Evolutionary conservation across 2,113 vertebrate genomes (phyloP).

Genomic region (Rousettus leschenaultii): DNA sequence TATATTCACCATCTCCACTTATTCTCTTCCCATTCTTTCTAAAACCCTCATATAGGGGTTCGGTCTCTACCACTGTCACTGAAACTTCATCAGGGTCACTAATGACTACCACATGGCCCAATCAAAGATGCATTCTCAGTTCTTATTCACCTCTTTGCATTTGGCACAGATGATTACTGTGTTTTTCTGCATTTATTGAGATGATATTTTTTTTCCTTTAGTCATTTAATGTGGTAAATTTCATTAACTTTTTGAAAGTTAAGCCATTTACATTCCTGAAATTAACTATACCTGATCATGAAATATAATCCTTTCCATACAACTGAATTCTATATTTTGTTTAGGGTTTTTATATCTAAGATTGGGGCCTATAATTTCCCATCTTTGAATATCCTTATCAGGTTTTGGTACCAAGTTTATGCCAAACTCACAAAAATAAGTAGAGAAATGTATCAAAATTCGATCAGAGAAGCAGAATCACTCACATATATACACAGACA

Average conservation of each 20-base stretch:
- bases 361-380: neutral
- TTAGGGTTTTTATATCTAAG: neutral
- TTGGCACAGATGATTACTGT: neutral
- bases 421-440: neutral
- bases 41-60: neutral
- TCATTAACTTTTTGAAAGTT: neutral
- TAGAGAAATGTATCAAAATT: neutral
- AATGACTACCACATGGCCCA: neutral
- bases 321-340: neutral
- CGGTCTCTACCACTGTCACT: neutral
- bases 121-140: neutral
- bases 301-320: neutral
- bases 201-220: neutral
- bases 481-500: neutral
- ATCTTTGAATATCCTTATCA: neutral
- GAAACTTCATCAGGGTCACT: neutral
- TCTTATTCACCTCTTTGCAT: neutral
- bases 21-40: neutral
- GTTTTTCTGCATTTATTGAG: neutral
- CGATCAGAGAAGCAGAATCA: neutral
- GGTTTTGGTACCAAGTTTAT: neutral
- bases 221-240: neutral
- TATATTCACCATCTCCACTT: neutral
- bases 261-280: neutral
- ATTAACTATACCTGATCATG: neutral